Evolutionary conservation across 2,888 invertebrate species (phyloP), one percentile per base, ranked within the genome.

Genomic region (Pollenia labialis): DNA sequence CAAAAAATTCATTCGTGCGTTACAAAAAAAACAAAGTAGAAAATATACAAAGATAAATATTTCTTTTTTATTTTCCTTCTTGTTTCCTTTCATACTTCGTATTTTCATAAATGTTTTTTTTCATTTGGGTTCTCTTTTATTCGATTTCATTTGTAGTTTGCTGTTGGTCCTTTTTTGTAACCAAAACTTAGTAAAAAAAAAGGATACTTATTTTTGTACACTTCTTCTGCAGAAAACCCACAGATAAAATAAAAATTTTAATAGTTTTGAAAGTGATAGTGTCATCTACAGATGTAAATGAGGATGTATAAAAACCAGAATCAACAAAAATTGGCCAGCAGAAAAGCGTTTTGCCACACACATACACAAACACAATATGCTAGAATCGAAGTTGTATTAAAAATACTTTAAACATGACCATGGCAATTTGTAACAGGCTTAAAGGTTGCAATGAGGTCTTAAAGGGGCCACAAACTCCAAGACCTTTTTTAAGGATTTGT

Each of bases 1-100:
- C 18, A 71, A 32, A 81, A 85, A 81, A 68, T n/a, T 60, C 72
- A 74, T 60, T 74, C 48, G 74, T 81, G 85, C 68, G 77, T 85
- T 74, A 75, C 16, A 6, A 4, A 23, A 32, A 23, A 66, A 54
- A 75, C 14, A 32, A 52, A 54, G n/a, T 4, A 42, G 3, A 23
- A 58, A 18, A 54, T 68, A 40, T 69, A 71, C 56, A 77, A 42
- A 77, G 81, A 85, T 81, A 85, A 77, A 81, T 72, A 66, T 80
- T 54, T 74, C 54, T 44, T 48, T 81, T 76, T 52, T 32, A 52
- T 68, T 76, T 69, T 44, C 40, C 11, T 62, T 46, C 46, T 44
- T 54, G 32, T 18, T 68, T 23, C n/a, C 9, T 74, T 62, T 52
- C 14, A 14, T 18, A 42, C 7, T 44, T 11, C 12, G 1, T 32